Evolutionary conservation across 2,888 invertebrate genomes (phyloP).

Genomic region (Stenolophus ochropezus): DNA sequence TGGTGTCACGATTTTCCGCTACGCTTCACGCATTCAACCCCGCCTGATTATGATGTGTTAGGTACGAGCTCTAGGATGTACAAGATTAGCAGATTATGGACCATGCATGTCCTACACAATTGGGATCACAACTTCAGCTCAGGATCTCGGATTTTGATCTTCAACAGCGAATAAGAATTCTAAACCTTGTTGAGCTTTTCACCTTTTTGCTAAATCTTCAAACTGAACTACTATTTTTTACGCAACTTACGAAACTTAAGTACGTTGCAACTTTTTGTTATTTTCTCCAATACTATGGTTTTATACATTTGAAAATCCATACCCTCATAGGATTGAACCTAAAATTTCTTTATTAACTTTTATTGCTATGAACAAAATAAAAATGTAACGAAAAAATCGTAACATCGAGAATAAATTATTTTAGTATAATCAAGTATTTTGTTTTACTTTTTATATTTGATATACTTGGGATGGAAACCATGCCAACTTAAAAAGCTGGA

Average conservation of each 20-base stretch:
- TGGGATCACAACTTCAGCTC: neutral
- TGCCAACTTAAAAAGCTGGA: too few species aligned
- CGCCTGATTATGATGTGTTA: constrained; percentile 18
- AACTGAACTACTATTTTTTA: neutral
- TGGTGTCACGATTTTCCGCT: constrained; percentile 39
- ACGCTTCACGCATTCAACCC: constrained; percentile 8
- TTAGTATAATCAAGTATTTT: too few species aligned
- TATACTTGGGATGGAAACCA: too few species aligned
- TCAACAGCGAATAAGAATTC: neutral
- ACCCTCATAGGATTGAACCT: too few species aligned
- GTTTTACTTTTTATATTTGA: too few species aligned
- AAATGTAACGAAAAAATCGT: too few species aligned
- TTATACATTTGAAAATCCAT: too few species aligned
- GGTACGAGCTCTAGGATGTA: neutral
- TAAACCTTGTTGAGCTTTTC: neutral
- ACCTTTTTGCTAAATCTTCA: neutral
- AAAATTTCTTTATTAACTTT: too few species aligned
- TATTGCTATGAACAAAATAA: too few species aligned
- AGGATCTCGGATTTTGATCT: constrained; percentile 21
- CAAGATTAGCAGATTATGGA: constrained; percentile 41
- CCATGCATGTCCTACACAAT: constrained; percentile 32
- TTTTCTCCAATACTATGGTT: too few species aligned
- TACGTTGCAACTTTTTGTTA: too few species aligned
- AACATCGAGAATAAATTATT: too few species aligned
- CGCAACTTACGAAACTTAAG: neutral